A percentile compares a stretch with the other conserved stretches of the same genome.
Evolutionary conservation across 2,113 vertebrate genomes (phyloP).

Genomic region (Tychaedon coryphoeus): DNA sequence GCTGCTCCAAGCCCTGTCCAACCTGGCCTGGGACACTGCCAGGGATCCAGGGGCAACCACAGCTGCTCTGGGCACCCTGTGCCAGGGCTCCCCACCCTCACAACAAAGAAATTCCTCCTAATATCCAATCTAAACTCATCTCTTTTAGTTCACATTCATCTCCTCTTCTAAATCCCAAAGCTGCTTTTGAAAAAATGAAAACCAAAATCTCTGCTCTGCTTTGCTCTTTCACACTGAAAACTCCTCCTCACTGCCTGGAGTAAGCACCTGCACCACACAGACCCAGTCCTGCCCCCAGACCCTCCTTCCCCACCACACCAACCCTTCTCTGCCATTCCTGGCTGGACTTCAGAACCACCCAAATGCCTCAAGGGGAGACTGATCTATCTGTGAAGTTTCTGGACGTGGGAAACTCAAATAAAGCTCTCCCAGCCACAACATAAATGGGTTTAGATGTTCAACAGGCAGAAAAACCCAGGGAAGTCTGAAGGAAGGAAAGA

Average conservation of each 20-base stretch:
- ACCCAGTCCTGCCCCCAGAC: neutral
- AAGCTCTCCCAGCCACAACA: neutral
- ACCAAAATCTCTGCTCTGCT: fast-evolving
- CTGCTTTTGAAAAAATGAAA: neutral
- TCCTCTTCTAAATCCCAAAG: neutral
- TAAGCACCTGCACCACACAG: neutral
- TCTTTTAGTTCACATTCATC: neutral
- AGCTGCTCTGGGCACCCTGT: neutral
- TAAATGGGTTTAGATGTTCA: neutral
- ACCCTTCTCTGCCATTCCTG: neutral
- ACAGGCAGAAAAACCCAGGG: neutral
- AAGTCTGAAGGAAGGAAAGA: neutral
- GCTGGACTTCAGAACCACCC: neutral
- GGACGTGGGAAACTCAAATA: neutral
- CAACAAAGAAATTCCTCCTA: neutral
- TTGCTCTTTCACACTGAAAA: neutral
- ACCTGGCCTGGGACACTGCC: neutral
- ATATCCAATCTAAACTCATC: neutral
- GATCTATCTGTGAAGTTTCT: neutral
- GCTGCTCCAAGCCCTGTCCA: neutral
- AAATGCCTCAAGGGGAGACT: neutral
- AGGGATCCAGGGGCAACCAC: neutral
- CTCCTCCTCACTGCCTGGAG: neutral
- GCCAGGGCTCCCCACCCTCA: neutral
- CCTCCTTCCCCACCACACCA: neutral